Conservation (phyloP, 1,140 invertebrate species). For the Augochlora pura region DNA sequence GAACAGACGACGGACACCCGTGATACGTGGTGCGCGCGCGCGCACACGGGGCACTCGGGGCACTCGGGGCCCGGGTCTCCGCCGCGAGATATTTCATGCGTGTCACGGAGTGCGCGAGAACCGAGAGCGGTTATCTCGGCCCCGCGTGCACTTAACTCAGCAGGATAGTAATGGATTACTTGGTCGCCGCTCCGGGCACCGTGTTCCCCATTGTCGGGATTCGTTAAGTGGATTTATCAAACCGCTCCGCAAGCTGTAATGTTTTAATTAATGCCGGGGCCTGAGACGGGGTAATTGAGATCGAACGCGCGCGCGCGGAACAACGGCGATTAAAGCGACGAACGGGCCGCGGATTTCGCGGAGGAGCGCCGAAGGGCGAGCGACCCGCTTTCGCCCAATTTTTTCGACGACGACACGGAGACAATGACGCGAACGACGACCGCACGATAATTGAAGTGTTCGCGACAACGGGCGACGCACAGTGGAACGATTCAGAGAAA, state of each 20-base stretch:
- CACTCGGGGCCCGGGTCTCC: no score
- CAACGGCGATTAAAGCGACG: not conserved
- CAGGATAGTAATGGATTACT: slow-evolving; percentile 49
- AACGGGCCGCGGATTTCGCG: not conserved
- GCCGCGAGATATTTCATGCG: slow-evolving; percentile 46
- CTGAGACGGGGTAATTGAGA: slow-evolving; percentile 40
- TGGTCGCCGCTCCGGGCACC: not conserved
- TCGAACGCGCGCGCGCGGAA: slow-evolving; percentile 20
- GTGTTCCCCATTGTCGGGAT: slow-evolving; percentile 43
- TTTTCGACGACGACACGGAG: no score
- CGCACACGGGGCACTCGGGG: no score
- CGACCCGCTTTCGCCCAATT: not conserved
- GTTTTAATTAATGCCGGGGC: slow-evolving; percentile 32
- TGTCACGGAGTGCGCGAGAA: slow-evolving; percentile 26
- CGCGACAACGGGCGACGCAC: no score
- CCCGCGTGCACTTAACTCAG: slow-evolving; percentile 35
- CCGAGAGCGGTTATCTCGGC: slow-evolving; percentile 36
- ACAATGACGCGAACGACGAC: no score
- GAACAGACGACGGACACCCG: not conserved
- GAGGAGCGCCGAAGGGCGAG: not conserved
- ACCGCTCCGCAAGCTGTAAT: slow-evolving; percentile 25
- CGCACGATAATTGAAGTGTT: no score
- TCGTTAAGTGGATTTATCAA: slow-evolving; percentile 38
- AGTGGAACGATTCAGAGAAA: no score
- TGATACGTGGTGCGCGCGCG: slow-evolving; percentile 1